These are phyloP conservation scores for Reinhardtius hippoglossoides DNA, from an alignment of 2,113 vertebrate species.

Conservation along the genomic window DNA sequence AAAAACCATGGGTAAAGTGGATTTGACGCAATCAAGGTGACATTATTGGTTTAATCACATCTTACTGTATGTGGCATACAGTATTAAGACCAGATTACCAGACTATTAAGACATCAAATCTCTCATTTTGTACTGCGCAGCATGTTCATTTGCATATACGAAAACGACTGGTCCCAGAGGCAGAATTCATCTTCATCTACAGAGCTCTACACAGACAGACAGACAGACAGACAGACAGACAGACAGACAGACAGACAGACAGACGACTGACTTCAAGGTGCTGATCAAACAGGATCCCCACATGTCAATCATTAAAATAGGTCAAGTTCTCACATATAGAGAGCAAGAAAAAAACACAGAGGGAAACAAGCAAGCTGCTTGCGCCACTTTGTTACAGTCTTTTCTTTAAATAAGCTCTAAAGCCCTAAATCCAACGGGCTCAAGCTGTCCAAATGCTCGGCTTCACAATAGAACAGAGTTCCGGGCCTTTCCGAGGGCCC, in stretches of 20 bases:
- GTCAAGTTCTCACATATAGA: constrained; percentile 31
- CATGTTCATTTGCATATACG: constrained; percentile 26
- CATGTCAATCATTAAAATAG: constrained; percentile 33
- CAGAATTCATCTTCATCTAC: constrained; percentile 43
- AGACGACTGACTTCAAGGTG: constrained; percentile 23
- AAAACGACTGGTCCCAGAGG: constrained; percentile 3
- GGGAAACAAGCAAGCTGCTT: constrained; percentile 56
- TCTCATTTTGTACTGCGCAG: background rate
- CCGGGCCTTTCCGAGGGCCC: constrained; percentile 74
- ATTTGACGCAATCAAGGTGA: too few species aligned
- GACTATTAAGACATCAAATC: background rate
- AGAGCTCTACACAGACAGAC: constrained; percentile 19
- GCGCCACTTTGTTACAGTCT: constrained; percentile 70
- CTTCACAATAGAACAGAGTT: constrained; percentile 71
- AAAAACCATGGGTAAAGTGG: too few species aligned
- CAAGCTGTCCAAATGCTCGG: constrained; percentile 71
- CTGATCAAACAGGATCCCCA: constrained; percentile 16
- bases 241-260: background rate
- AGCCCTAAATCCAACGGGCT: constrained; percentile 78
- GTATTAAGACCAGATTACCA: too few species aligned
- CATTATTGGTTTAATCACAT: too few species aligned
- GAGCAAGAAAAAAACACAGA: constrained; percentile 11
- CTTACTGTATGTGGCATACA: background rate
- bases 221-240: background rate
- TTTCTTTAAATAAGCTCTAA: constrained; percentile 77